Evolutionary conservation across 1,140 invertebrate species (phyloP), one percentile per base, ranked within the genome.

Genomic region (Monomorium pharaonis): DNA sequence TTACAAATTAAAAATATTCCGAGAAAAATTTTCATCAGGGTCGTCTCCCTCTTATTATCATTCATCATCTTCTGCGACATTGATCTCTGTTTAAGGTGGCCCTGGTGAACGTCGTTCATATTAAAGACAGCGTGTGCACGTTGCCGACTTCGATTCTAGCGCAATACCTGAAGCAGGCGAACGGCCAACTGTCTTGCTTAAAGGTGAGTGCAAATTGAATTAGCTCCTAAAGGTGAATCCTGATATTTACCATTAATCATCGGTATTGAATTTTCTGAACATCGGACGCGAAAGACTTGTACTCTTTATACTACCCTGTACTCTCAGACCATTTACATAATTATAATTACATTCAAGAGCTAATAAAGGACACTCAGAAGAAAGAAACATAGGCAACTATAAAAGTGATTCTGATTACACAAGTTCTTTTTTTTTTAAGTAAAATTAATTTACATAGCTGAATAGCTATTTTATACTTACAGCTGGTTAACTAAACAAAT

Each of bases 121-220:
- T 98, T 86, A 96, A 97, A 90, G 97, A 98, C 94, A 96, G 96
- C 21, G 96, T 97, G 49, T 98, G 97, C 93, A 97, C 97, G 44
- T 93, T 98, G 77, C 97, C 97, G 21, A 98, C 97, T 86, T 97
- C 97, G 90, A 96, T 98, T 90, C 95, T 98, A 84, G 97, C 97
- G 30, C 97, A 98, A 94, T 98, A 98, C 94, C 95, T 98, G 30
- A 98, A 98, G 93, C 97, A 98, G 94, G 97, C 97, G 21, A 97
- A 97, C 90, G 97, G 97, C 54, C 97, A 97, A 93, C 95, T 98
- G 62, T 97, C 97, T 62, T 97, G 97, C 94, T 95, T 98, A 67
- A 97, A 98, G 96, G 97, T 97, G 94, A 95, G 91, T 30, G 54
- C 70, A 2, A 24, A 0, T 75, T 54, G 3, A 72, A 21, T 54